Conservation (phyloP, 2,113 vertebrate species). For the Zosterops lateralis region DNA sequence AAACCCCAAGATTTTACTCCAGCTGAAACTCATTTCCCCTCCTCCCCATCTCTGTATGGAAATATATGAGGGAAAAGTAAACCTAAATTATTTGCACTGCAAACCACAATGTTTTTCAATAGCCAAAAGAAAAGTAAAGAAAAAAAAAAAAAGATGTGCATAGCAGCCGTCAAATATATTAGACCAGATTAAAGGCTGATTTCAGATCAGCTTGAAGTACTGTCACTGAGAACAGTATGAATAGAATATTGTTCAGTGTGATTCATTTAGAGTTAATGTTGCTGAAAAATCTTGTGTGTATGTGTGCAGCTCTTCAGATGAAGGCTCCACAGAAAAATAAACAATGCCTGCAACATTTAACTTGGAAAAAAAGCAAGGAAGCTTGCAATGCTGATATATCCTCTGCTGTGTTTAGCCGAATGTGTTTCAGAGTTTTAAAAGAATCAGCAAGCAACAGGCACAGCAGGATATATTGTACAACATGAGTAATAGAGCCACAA, state of each 20-base stretch:
- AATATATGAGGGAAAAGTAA: background rate
- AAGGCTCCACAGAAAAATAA: conserved; percentile 40
- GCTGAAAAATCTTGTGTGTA: background rate
- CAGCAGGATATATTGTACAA: conserved; percentile 57
- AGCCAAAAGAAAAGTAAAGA: background rate
- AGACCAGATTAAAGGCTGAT: background rate
- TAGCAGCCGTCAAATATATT: conserved; percentile 23
- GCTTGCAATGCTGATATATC: background rate
- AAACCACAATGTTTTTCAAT: conserved; percentile 46
- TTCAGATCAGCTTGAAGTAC: background rate
- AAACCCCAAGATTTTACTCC: conserved; percentile 12
- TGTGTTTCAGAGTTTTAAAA: conserved; percentile 54
- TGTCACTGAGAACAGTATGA: background rate
- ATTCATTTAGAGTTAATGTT: background rate
- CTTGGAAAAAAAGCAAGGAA: conserved; percentile 4
- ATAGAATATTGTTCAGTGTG: background rate
- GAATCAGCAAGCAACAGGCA: conserved; percentile 42
- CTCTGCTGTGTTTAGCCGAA: conserved; percentile 24
- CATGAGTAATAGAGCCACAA: conserved; percentile 57
- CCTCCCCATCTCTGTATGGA: background rate
- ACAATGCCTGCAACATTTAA: conserved; percentile 5
- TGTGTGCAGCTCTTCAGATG: background rate
- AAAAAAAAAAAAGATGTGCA: background rate
- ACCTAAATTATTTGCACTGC: conserved; percentile 32
- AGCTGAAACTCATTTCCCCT: conserved; percentile 44